Evolutionary conservation across 2,797 vertebrate genomes (phyloP).

Genomic region (Gambusia yucatana): DNA sequence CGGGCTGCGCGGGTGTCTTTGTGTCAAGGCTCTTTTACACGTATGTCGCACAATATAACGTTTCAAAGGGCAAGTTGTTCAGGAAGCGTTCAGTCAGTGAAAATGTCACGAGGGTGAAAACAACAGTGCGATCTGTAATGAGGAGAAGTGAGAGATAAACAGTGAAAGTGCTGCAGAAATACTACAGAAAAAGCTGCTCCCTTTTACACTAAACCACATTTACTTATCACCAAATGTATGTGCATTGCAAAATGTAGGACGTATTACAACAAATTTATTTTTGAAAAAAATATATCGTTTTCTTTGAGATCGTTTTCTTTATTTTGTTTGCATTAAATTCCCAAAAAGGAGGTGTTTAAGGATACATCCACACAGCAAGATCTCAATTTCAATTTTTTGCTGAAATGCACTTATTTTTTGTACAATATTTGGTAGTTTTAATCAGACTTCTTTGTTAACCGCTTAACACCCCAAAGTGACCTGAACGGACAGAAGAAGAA

Average conservation of each 20-base stretch:
- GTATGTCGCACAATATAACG: conserved; percentile 21
- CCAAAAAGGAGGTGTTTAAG: too few relatives aligned
- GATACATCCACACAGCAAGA: too few relatives aligned
- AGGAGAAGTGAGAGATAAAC: conserved; percentile 2
- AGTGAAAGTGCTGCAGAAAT: not conserved
- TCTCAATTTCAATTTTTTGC: not conserved
- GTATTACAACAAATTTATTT: not conserved
- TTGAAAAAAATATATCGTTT: not conserved
- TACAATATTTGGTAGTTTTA: not conserved
- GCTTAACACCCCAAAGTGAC: not conserved
- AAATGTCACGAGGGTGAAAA: conserved; percentile 43
- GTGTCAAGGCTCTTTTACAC: conserved; percentile 16
- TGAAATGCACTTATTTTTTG: not conserved
- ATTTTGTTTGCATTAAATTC: not conserved
- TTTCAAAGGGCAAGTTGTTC: conserved; percentile 44
- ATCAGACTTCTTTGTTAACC: too few relatives aligned
- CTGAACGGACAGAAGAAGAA: too few relatives aligned
- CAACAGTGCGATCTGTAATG: conserved; percentile 14
- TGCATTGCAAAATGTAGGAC: not conserved
- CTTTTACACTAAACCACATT: not conserved
- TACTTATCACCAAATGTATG: not conserved
- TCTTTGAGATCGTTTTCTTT: too few relatives aligned
- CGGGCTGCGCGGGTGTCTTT: conserved; percentile 16
- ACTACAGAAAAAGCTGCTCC: not conserved
- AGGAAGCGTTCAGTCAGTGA: conserved; percentile 35